phyloP scores from a whole-genome alignment of 2,888 invertebrate species.

The Patella ulyssiponensis region DNA sequence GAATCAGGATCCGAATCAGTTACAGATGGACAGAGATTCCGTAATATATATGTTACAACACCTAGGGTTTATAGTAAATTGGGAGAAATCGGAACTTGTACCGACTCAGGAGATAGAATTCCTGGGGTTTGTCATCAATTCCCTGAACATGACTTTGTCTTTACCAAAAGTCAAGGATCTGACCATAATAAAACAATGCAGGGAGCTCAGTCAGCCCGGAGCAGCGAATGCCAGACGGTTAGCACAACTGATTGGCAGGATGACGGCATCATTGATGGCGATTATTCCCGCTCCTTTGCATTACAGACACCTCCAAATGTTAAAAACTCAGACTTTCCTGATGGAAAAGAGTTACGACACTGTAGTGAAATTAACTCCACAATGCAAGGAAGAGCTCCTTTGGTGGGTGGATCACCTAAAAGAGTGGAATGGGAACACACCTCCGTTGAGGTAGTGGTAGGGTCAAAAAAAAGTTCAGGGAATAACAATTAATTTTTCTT shows the following conservation, averaged over 20 bases:
- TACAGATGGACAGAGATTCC: too few species aligned
- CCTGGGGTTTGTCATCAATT: conserved; percentile 23
- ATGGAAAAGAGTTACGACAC: conserved; percentile 1
- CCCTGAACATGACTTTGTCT: conserved; percentile 15
- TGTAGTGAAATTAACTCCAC: not conserved
- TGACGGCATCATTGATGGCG: conserved; percentile 21
- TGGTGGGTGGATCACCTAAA: conserved; percentile 28
- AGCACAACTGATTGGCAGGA: conserved; percentile 19
- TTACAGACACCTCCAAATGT: conserved; percentile 26
- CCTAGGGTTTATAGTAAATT: too few species aligned
- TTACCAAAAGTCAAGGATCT: conserved; percentile 9
- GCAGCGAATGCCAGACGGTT: too few species aligned
- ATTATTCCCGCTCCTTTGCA: conserved; percentile 15
- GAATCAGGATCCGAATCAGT: too few species aligned
- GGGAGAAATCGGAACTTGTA: too few species aligned
- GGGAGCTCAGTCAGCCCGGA: not conserved
- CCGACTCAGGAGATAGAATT: too few species aligned
- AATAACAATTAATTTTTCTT: too few species aligned
- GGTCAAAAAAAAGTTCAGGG: too few species aligned
- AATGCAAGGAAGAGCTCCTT: conserved; percentile 18
- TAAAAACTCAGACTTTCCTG: conserved; percentile 17
- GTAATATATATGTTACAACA: too few species aligned
- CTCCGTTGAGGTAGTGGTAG: too few species aligned
- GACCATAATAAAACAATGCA: conserved; percentile 16
- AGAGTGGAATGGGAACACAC: too few species aligned